phyloP scores from a whole-genome alignment of 2,797 vertebrate species.

The Eupleurogrammus muticus region DNA sequence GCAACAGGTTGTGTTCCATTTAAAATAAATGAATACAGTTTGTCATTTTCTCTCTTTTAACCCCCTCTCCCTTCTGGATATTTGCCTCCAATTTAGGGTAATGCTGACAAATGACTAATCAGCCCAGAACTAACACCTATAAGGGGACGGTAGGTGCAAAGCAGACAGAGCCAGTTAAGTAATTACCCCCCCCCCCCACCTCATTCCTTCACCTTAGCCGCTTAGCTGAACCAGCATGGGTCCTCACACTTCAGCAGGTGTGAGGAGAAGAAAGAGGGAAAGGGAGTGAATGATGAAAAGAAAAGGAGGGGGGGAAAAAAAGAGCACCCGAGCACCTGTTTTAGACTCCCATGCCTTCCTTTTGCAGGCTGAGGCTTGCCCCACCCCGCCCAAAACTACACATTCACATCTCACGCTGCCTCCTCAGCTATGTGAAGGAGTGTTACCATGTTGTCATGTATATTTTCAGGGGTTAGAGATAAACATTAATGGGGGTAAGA shows the following conservation, averaged over 20 bases:
- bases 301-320: constrained; percentile 45
- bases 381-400: constrained; percentile 56
- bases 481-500: constrained; percentile 23
- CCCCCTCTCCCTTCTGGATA: too few species aligned
- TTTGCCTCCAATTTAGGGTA: too few species aligned
- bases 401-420: constrained; percentile 49
- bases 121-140: too few species aligned
- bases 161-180: constrained; percentile 62
- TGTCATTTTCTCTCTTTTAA: too few species aligned
- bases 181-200: constrained; percentile 57
- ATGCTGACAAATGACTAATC: not conserved
- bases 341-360: constrained; percentile 50
- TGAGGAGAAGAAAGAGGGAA: constrained; percentile 58
- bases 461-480: constrained; percentile 37
- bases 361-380: constrained; percentile 64
- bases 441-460: constrained; percentile 24
- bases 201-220: constrained; percentile 39
- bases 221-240: constrained; percentile 58
- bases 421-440: constrained; percentile 65
- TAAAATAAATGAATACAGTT: too few species aligned
- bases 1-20: constrained; percentile 14
- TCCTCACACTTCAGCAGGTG: constrained; percentile 76
- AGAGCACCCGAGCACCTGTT: constrained; percentile 74
- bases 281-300: constrained; percentile 59
- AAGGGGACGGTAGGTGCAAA: not conserved